Evolutionary conservation across 2,888 invertebrate genomes (phyloP).

Genomic region (Acronicta aceris): DNA sequence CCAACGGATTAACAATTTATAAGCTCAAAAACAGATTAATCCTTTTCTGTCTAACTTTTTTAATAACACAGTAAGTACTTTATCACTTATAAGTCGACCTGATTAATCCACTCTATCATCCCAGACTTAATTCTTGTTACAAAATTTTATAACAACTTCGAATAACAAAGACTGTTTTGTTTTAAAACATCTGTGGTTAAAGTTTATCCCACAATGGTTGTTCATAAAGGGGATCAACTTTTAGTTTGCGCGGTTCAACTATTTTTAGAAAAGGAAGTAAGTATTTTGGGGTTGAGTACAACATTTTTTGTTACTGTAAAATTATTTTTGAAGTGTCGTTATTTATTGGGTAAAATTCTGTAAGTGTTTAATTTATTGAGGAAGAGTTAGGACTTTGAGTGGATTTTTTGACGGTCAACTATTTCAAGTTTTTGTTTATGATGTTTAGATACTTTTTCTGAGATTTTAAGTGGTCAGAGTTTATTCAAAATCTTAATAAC

Average conservation of each 20-base stretch:
- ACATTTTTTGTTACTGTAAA: conserved; percentile 34
- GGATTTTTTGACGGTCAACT: background rate
- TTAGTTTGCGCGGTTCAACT: conserved; percentile 31
- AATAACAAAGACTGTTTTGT: conserved; percentile 45
- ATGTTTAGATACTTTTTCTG: too few relatives aligned
- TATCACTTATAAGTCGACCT: conserved; percentile 28
- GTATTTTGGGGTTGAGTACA: conserved; percentile 20
- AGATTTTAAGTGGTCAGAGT: too few relatives aligned
- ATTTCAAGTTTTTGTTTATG: conserved; percentile 2
- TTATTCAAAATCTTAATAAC: too few relatives aligned
- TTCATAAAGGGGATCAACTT: conserved; percentile 40
- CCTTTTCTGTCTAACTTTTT: conserved; percentile 23
- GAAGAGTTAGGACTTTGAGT: conserved; percentile 9
- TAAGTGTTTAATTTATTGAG: conserved; percentile 33
- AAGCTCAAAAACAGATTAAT: conserved; percentile 12
- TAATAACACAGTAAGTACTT: conserved; percentile 23
- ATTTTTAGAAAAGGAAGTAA: conserved; percentile 49
- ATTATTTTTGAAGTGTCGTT: conserved; percentile 26
- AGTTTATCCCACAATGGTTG: conserved; percentile 22
- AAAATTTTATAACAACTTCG: conserved; percentile 31
- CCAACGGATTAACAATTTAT: too few relatives aligned
- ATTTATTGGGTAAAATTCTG: conserved; percentile 39
- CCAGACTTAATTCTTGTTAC: conserved; percentile 21
- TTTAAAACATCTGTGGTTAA: conserved; percentile 49
- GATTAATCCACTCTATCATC: conserved; percentile 41